Percentiles rank a stretch among this genome's conserved stretches.
Evolutionary conservation across 1,140 invertebrate genomes (phyloP).

Genomic region (Lepidotrigona ventralis): DNA sequence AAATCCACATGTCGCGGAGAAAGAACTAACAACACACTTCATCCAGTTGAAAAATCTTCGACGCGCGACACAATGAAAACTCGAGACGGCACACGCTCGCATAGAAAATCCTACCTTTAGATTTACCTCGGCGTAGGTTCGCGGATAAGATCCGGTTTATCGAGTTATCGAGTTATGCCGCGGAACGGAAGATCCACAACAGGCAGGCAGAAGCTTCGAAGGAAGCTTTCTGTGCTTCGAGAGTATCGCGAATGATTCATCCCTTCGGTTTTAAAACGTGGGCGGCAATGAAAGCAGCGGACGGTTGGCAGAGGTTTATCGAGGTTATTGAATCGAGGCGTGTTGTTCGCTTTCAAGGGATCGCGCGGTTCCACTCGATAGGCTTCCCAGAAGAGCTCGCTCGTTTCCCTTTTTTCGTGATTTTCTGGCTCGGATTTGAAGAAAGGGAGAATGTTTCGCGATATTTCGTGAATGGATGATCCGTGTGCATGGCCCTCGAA

Average conservation of each 20-base stretch:
- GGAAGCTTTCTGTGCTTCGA: slow-evolving; percentile 28
- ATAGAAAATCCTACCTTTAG: slow-evolving; percentile 39
- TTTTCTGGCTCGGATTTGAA: neutral
- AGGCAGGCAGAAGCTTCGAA: neutral
- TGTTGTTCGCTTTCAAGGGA: slow-evolving; percentile 13
- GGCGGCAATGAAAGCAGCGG: slow-evolving; percentile 12
- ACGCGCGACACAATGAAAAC: no score
- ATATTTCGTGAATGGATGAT: neutral
- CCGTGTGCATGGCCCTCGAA: no score
- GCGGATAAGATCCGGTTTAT: slow-evolving; percentile 54
- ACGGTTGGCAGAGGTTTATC: slow-evolving; percentile 16
- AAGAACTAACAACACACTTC: no score
- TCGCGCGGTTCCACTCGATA: neutral
- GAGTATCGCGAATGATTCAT: slow-evolving; percentile 48
- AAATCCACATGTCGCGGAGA: no score
- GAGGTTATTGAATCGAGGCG: slow-evolving; percentile 44
- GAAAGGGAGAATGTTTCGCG: neutral
- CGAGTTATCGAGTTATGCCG: slow-evolving; percentile 62
- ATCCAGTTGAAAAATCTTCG: no score
- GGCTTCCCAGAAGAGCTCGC: neutral
- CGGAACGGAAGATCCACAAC: slow-evolving; percentile 46
- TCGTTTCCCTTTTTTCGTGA: neutral
- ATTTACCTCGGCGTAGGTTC: slow-evolving; percentile 57
- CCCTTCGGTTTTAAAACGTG: slow-evolving; percentile 38
- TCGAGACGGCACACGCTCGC: no score